A percentile compares a stretch with the other conserved stretches of the same genome.
These are phyloP conservation scores for Oophaga pumilio DNA, from an alignment of 2,113 vertebrate species.

Conservation along the genomic window DNA sequence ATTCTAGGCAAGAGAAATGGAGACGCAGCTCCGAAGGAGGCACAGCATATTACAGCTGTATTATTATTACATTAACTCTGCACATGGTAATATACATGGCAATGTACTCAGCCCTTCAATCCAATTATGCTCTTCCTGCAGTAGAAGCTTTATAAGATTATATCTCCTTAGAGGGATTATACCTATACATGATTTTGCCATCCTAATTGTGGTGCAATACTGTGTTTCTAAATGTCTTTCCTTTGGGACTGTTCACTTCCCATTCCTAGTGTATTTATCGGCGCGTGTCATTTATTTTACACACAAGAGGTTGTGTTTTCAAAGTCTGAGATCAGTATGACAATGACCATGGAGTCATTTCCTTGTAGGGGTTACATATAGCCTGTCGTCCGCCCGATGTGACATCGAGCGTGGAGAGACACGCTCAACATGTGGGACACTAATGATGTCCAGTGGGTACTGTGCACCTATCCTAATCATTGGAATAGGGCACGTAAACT, in stretches of 20 bases:
- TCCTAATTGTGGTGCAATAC: slow-evolving; percentile 14
- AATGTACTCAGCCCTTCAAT: slow-evolving; percentile 21
- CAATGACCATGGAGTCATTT: not conserved
- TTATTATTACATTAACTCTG: slow-evolving; percentile 27
- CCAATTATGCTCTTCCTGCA: slow-evolving; percentile 18
- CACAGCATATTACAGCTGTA: not conserved
- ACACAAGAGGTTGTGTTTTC: not conserved
- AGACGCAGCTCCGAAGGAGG: not conserved
- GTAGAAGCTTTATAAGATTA: slow-evolving; percentile 27
- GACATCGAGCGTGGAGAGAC: no score
- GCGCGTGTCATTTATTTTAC: not conserved
- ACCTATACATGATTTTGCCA: slow-evolving; percentile 17
- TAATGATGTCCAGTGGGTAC: no score
- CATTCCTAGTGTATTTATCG: not conserved
- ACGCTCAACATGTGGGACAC: no score
- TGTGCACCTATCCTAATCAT: no score
- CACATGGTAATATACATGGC: not conserved
- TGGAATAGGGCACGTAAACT: no score
- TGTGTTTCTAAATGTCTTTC: slow-evolving; percentile 1
- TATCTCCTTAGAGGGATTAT: slow-evolving; percentile 22
- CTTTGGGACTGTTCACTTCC: not conserved
- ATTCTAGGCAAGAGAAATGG: slow-evolving; percentile 14
- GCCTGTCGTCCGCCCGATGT: no score
- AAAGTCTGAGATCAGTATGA: not conserved
- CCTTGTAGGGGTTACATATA: not conserved